Conservation (phyloP, 2,113 vertebrate genomes). For the Pluvialis apricaria region DNA sequence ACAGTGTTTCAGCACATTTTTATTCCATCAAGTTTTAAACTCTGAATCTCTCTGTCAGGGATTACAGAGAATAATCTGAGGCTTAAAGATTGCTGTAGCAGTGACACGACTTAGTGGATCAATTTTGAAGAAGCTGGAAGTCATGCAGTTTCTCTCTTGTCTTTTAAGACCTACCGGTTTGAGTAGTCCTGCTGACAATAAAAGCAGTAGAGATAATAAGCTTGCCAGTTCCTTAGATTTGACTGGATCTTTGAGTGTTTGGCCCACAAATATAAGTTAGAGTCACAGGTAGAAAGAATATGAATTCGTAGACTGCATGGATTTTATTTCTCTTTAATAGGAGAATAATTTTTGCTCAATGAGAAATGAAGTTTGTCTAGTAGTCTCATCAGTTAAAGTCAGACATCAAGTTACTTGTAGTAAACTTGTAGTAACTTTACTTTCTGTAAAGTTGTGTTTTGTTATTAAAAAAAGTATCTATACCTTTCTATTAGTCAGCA, state of each 20-base stretch:
- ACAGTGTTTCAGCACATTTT: not conserved
- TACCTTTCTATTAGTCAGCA: not conserved
- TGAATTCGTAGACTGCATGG: not conserved
- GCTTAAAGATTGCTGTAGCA: not conserved
- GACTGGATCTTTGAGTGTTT: not conserved
- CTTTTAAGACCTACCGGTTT: not conserved
- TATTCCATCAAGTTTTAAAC: not conserved
- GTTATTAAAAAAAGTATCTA: not conserved
- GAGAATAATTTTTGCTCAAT: not conserved
- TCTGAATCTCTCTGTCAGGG: not conserved
- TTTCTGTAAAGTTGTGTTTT: not conserved
- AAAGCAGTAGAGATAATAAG: not conserved
- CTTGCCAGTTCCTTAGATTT: not conserved
- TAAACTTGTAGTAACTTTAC: not conserved
- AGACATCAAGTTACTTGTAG: not conserved
- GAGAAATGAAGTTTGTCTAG: not conserved
- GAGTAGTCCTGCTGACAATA: not conserved
- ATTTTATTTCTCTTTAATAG: not conserved
- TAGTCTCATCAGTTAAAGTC: not conserved
- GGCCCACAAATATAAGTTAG: not conserved
- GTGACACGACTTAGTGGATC: not conserved
- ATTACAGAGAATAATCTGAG: not conserved
- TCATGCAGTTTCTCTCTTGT: not conserved
- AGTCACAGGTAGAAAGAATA: not conserved
- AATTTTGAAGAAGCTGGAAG: not conserved